Conservation (phyloP, 2,113 vertebrate species). For the Rhizomys pruinosus region DNA sequence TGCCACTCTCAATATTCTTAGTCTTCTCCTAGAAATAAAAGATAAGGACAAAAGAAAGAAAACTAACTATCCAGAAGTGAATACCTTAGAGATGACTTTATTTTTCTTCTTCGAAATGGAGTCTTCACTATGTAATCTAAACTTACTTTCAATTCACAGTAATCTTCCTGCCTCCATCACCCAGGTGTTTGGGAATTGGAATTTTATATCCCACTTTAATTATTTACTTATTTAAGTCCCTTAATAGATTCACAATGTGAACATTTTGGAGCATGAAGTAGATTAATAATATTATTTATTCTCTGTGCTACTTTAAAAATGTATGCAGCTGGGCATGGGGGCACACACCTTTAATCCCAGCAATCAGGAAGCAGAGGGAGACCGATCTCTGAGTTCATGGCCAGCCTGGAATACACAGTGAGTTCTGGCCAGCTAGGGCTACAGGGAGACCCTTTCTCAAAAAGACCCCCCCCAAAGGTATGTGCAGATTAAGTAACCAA, state of each 20-base stretch:
- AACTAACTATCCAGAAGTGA: conserved; percentile 21
- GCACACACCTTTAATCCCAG: no score
- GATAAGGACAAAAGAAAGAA: not conserved
- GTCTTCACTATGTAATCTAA: not conserved
- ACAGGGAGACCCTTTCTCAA: no score
- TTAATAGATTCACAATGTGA: not conserved
- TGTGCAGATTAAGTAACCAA: no score
- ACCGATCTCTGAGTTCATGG: no score
- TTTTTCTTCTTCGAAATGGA: not conserved
- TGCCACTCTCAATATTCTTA: conserved; percentile 17
- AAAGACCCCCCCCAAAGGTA: no score
- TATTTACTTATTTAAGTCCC: conserved; percentile 14
- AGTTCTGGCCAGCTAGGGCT: no score
- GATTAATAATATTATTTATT: conserved; percentile 41
- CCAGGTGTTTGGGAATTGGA: not conserved
- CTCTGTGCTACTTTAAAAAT: conserved; percentile 38
- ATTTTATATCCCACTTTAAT: not conserved
- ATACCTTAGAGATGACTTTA: not conserved
- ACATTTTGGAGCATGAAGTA: conserved; percentile 2
- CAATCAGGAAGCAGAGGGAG: no score
- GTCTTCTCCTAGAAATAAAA: conserved; percentile 41
- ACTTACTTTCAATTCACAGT: not conserved
- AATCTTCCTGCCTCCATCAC: not conserved
- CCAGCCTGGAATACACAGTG: no score
- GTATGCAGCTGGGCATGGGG: not conserved